These are phyloP conservation scores for Pangasius krempfi DNA, from an alignment of 2,797 vertebrate species.

Conservation along the genomic window DNA sequence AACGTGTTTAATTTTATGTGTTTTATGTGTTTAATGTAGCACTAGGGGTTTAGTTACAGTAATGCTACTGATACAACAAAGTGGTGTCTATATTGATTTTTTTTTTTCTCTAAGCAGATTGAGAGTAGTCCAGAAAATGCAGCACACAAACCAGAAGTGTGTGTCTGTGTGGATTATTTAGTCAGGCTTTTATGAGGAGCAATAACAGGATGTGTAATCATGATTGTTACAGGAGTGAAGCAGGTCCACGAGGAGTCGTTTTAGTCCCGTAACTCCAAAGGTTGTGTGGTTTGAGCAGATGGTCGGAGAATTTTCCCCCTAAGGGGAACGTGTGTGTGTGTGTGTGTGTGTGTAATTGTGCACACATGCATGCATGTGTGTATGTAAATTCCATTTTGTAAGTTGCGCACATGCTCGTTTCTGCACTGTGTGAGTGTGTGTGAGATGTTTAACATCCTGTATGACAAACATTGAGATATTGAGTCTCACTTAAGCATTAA, in stretches of 20 bases:
- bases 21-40: background rate
- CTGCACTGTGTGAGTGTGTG: background rate
- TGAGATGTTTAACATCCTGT: background rate
- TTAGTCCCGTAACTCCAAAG: background rate
- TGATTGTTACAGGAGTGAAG: background rate
- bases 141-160: background rate
- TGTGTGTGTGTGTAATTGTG: conserved; percentile 1
- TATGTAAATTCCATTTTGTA: background rate
- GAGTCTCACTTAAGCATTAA: background rate
- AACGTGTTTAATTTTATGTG: background rate
- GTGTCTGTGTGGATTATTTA: background rate
- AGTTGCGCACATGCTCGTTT: background rate
- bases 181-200: background rate
- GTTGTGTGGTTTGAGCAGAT: conserved; percentile 1
- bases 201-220: background rate
- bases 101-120: background rate
- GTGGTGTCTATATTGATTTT: background rate
- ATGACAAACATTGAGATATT: background rate
- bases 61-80: background rate
- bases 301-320: conserved; percentile 1
- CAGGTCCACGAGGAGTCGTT: background rate
- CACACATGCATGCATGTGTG: background rate
- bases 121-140: background rate
- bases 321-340: background rate
- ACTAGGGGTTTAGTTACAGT: background rate